A percentile compares a stretch with the other conserved stretches of the same genome.
Evolutionary conservation across 2,888 invertebrate species (phyloP).

Genomic region (Entomobrya proxima): DNA sequence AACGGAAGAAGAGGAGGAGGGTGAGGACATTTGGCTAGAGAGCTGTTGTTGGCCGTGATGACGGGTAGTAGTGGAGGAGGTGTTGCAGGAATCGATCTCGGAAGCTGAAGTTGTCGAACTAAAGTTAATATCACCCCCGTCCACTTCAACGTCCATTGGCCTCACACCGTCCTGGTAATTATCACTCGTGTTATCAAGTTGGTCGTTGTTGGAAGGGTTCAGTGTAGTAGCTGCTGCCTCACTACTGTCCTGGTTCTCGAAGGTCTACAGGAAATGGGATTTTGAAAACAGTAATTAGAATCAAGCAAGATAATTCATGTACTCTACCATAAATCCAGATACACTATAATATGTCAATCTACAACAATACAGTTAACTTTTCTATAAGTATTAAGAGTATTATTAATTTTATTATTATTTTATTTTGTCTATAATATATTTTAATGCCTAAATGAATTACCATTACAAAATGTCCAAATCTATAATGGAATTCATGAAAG

Average conservation of each 20-base stretch:
- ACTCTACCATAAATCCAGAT: too few relatives aligned
- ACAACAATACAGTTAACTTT: too few relatives aligned
- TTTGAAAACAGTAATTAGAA: background rate
- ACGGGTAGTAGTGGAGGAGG: background rate
- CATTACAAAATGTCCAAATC: background rate
- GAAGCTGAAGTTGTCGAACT: slow-evolving; percentile 2
- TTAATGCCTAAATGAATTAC: background rate
- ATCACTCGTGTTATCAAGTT: background rate
- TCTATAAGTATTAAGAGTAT: too few relatives aligned
- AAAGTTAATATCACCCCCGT: slow-evolving; percentile 20
- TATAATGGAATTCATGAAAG: background rate
- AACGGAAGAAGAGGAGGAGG: slow-evolving; percentile 13
- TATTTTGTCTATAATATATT: background rate
- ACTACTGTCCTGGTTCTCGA: slow-evolving; percentile 66
- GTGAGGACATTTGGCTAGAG: slow-evolving; percentile 23
- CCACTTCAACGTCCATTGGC: slow-evolving; percentile 45
- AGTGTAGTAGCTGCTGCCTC: background rate
- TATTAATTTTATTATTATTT: background rate
- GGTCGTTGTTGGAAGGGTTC: background rate
- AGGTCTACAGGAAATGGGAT: slow-evolving; percentile 53
- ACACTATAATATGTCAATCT: too few relatives aligned
- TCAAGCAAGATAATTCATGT: too few relatives aligned
- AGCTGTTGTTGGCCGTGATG: background rate
- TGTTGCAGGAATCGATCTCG: slow-evolving; percentile 1
- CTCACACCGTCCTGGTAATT: background rate